Evolutionary conservation across 2,797 vertebrate species (phyloP).

Genomic region (Pachyuromys duprasi): DNA sequence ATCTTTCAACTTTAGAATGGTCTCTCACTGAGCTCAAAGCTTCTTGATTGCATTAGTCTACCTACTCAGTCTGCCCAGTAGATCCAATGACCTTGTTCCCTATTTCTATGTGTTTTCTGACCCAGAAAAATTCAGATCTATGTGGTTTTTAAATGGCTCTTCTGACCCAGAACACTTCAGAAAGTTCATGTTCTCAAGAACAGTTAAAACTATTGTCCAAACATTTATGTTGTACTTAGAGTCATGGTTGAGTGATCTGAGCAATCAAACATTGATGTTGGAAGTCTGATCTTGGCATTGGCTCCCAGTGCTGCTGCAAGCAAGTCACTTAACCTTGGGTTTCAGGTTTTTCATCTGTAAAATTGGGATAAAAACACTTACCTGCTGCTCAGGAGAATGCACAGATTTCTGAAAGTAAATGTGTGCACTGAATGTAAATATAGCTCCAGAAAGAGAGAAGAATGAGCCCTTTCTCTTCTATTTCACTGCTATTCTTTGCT

Average conservation of each 20-base stretch:
- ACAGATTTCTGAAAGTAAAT: constrained; percentile 62
- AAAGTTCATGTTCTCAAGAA: constrained; percentile 5
- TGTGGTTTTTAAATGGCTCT: not conserved
- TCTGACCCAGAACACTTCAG: not conserved
- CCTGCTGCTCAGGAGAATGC: constrained; percentile 58
- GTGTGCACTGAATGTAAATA: constrained; percentile 36
- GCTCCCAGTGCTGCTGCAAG: not conserved
- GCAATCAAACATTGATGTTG: constrained; percentile 32
- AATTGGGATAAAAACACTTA: constrained; percentile 72
- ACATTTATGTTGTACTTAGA: constrained; percentile 16
- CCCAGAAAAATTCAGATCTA: not conserved
- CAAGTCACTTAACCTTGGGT: constrained; percentile 68
- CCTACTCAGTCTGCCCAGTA: rapidly evolving
- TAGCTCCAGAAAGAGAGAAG: not conserved
- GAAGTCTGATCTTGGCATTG: constrained; percentile 32
- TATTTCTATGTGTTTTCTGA: not conserved
- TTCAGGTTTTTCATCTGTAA: constrained; percentile 73
- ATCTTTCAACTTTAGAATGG: not conserved
- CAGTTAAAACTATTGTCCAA: constrained; percentile 52
- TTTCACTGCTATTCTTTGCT: not conserved
- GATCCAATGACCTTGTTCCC: not conserved
- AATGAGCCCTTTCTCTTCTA: not conserved
- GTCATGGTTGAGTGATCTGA: not conserved
- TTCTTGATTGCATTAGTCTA: not conserved
- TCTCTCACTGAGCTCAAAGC: not conserved